phyloP scores from a whole-genome alignment of 2,113 vertebrate genomes.

The Misgurnus anguillicaudatus region DNA sequence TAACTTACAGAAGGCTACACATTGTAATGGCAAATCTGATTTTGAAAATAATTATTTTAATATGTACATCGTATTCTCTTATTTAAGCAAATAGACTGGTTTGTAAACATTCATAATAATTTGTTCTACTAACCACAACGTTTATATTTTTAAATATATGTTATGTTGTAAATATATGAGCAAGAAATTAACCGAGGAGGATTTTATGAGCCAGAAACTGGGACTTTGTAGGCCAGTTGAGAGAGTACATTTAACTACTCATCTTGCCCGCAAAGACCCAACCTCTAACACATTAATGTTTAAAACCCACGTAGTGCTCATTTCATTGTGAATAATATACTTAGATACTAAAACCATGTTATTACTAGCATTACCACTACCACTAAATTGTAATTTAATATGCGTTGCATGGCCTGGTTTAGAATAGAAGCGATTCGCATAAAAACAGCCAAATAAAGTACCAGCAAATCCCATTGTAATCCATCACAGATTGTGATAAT shows the following conservation, averaged over 20 bases:
- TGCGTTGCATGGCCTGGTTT: background rate
- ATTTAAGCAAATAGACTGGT: background rate
- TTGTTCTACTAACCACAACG: background rate
- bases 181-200: no score
- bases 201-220: conserved; percentile 75
- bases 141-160: no score
- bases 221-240: conserved; percentile 93
- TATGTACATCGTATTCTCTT: no score
- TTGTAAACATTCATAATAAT: background rate
- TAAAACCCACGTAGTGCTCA: background rate
- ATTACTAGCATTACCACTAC: background rate
- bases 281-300: conserved; percentile 69
- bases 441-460: background rate
- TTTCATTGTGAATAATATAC: background rate
- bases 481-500: background rate
- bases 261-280: conserved; percentile 91
- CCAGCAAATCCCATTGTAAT: background rate
- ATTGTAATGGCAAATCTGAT: background rate
- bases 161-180: no score
- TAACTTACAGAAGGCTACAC: background rate
- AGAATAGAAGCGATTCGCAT: no score
- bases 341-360: background rate
- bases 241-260: conserved; percentile 70
- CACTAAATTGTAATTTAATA: background rate
- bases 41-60: background rate